A percentile compares a stretch with the other conserved stretches of the same genome.
Evolutionary conservation across 53 echinoderm and acorn worm genomes (phyloP).

Genomic region (Apostichopus leukothele): DNA sequence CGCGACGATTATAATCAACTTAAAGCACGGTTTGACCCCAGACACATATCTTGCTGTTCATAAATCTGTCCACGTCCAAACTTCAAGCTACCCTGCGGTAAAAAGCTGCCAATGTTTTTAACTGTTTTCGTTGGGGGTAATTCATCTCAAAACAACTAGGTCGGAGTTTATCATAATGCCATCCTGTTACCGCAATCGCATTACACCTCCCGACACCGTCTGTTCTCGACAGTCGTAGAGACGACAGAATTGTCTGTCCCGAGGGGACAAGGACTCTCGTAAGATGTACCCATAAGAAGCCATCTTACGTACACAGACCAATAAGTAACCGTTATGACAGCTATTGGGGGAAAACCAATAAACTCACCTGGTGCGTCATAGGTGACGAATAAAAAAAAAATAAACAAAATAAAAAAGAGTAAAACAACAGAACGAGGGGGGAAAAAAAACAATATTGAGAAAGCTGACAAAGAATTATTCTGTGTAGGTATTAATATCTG

Average conservation of each 20-base stretch:
- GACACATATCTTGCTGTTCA: neutral
- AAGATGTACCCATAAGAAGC: neutral
- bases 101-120: neutral
- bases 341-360: no score
- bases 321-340: no score
- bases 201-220: neutral
- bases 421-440: no score
- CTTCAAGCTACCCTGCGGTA: neutral
- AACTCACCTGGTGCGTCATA: no score
- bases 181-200: conserved; percentile 2
- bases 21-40: neutral
- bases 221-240: neutral
- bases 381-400: no score
- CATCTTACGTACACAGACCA: neutral
- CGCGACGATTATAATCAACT: no score
- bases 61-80: neutral
- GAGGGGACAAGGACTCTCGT: neutral
- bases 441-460: no score
- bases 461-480: no score
- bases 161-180: neutral
- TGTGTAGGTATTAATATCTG: no score
- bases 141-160: neutral
- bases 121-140: neutral
- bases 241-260: neutral
- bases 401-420: no score